These are phyloP conservation scores for Andrena fulva DNA, from an alignment of 2,888 invertebrate genomes.

Conservation along the genomic window DNA sequence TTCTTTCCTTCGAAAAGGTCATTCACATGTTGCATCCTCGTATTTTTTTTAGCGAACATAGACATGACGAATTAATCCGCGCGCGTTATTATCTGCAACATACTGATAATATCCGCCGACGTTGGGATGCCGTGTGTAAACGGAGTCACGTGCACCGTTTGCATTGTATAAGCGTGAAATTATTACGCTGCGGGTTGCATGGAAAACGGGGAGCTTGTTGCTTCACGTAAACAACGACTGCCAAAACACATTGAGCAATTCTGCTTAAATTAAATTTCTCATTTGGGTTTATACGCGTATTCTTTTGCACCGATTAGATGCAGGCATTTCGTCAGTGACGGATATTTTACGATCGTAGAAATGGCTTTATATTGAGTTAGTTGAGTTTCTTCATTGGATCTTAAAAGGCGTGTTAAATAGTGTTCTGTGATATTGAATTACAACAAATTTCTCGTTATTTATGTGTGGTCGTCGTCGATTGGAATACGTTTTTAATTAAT, in stretches of 20 bases:
- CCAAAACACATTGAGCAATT: not conserved
- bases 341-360: too few relatives aligned
- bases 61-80: conserved; percentile 32
- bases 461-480: too few relatives aligned
- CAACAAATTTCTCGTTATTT: too few relatives aligned
- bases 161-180: conserved; percentile 41
- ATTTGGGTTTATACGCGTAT: not conserved
- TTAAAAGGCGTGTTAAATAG: too few relatives aligned
- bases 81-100: conserved; percentile 17
- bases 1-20: not conserved
- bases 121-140: conserved; percentile 29
- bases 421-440: too few relatives aligned
- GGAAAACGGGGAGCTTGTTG: not conserved
- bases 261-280: not conserved
- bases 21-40: conserved; percentile 8
- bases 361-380: too few relatives aligned
- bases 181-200: conserved; percentile 29
- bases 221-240: not conserved
- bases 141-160: conserved; percentile 40
- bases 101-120: conserved; percentile 31
- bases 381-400: too few relatives aligned
- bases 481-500: not conserved
- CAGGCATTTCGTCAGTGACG: too few relatives aligned
- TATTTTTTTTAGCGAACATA: not conserved
- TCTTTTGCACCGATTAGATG: not conserved